Conservation (phyloP, 2,797 vertebrate species). For the Myotis pilosus region DNA sequence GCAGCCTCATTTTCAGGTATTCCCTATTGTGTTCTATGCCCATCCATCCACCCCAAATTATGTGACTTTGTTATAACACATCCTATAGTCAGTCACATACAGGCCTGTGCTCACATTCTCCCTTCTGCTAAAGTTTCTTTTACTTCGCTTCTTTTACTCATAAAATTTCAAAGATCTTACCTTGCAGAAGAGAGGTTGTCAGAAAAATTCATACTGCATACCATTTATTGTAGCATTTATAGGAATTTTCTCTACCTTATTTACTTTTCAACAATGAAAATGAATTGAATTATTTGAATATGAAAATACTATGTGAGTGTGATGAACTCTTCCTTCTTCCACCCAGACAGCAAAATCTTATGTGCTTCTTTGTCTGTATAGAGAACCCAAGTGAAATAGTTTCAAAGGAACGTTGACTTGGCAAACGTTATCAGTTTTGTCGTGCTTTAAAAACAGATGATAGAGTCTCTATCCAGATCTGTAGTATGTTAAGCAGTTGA, state of each 20-base stretch:
- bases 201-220: neutral
- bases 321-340: neutral
- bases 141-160: neutral
- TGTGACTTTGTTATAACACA: neutral
- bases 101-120: neutral
- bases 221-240: neutral
- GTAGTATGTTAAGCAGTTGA: neutral
- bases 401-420: neutral
- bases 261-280: neutral
- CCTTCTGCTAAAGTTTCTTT: neutral
- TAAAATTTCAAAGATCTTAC: conserved; percentile 12
- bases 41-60: neutral
- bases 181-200: neutral
- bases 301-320: neutral
- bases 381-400: neutral
- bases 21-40: neutral
- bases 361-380: neutral
- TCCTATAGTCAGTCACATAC: neutral
- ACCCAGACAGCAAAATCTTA: neutral
- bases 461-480: neutral
- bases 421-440: neutral
- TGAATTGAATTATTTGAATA: neutral
- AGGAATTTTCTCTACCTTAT: neutral
- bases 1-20: neutral
- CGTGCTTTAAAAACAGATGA: neutral